Conservation (phyloP, 1,140 invertebrate genomes). For the Campoletis sonorensis region DNA sequence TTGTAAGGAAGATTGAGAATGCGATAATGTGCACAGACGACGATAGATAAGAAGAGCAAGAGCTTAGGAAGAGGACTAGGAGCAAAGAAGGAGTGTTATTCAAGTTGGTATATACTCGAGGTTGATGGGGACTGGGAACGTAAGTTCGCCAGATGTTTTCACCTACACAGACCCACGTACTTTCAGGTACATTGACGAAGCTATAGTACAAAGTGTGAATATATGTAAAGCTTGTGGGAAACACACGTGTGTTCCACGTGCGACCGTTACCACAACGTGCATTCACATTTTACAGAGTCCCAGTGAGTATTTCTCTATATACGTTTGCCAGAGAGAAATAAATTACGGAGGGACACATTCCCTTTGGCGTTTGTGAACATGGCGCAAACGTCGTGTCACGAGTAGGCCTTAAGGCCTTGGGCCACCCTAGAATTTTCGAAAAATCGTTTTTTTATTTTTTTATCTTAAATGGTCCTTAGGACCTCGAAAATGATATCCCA, state of each 20-base stretch:
- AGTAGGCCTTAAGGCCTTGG: no score
- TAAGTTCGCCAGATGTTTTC: conserved; percentile 34
- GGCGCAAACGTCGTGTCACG: not conserved
- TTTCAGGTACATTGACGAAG: not conserved
- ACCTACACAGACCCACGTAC: not conserved
- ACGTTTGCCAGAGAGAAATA: conserved; percentile 1
- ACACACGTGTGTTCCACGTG: conserved; percentile 27
- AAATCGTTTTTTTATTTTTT: no score
- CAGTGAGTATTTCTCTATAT: not conserved
- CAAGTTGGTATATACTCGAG: not conserved
- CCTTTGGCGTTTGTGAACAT: not conserved
- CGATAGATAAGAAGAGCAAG: conserved; percentile 12
- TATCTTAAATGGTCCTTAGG: no score
- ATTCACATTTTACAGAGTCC: conserved; percentile 34
- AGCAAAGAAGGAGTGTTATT: not conserved
- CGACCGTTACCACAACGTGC: conserved; percentile 26
- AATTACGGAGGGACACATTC: not conserved
- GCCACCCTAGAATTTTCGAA: no score
- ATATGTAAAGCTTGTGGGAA: not conserved
- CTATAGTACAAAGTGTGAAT: no score
- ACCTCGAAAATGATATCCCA: no score
- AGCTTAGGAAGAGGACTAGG: not conserved
- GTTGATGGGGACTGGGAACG: not conserved
- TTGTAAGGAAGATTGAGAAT: not conserved
- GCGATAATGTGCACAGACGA: not conserved